Evolutionary conservation across 1,140 invertebrate species (phyloP).

Genomic region (Limonius californicus): DNA sequence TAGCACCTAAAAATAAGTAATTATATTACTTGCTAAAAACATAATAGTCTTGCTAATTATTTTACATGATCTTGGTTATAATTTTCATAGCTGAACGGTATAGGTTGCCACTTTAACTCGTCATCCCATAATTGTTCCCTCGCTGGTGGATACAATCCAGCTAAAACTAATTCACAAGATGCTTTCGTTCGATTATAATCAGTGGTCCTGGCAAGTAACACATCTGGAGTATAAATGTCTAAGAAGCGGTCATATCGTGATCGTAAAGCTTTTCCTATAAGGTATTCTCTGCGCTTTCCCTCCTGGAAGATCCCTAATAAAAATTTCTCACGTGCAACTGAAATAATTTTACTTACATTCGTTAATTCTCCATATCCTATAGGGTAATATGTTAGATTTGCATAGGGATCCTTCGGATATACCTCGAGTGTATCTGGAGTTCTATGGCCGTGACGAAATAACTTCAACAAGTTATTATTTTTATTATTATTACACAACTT

Average conservation of each 20-base stretch:
- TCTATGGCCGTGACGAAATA: constrained; percentile 29
- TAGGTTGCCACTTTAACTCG: constrained; percentile 53
- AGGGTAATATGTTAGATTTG: constrained; percentile 16
- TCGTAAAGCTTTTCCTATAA: constrained; percentile 57
- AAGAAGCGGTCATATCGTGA: constrained; percentile 57
- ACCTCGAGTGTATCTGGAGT: constrained; percentile 16
- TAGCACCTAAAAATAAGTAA: not conserved
- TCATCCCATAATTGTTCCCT: constrained; percentile 49
- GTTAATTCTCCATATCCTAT: constrained; percentile 23
- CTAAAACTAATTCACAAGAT: constrained; percentile 51
- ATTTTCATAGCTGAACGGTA: constrained; percentile 39
- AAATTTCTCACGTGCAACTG: not conserved
- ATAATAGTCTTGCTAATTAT: not conserved
- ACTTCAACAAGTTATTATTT: constrained; percentile 43
- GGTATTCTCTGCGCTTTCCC: constrained; percentile 59
- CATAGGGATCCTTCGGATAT: constrained; percentile 29
- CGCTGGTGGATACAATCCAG: constrained; percentile 52
- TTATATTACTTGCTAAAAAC: not conserved
- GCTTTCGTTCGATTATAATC: constrained; percentile 55
- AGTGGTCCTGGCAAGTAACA: constrained; percentile 19
- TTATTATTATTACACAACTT: no score
- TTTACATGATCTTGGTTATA: not conserved
- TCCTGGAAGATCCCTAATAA: constrained; percentile 47
- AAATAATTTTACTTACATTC: constrained; percentile 19
- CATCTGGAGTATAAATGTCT: constrained; percentile 52